A percentile compares a stretch with the other conserved stretches of the same genome.
Evolutionary conservation across 2,888 invertebrate genomes (phyloP).

Genomic region (Coelopa pilipes): DNA sequence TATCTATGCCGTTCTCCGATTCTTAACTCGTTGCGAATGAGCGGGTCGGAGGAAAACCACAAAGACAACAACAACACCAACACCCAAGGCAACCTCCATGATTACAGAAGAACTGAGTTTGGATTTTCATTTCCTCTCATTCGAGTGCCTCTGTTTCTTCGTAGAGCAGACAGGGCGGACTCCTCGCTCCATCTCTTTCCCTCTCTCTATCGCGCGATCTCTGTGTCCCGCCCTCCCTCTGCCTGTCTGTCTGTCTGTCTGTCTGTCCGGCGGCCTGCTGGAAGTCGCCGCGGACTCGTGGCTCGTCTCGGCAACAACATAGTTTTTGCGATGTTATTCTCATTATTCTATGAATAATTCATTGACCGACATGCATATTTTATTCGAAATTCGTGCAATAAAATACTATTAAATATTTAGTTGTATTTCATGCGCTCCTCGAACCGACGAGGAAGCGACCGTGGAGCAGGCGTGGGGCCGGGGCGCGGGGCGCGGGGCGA

Average conservation of each 20-base stretch:
- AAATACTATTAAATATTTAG: constrained; percentile 66
- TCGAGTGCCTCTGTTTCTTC: too few relatives aligned
- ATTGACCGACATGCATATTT: constrained; percentile 65
- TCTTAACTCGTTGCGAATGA: too few relatives aligned
- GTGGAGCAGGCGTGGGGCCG: background rate
- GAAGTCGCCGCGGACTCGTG: background rate
- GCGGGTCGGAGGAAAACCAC: too few relatives aligned
- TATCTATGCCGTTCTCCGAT: too few relatives aligned
- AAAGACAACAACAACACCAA: too few relatives aligned
- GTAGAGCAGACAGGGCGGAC: too few relatives aligned
- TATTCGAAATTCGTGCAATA: constrained; percentile 65
- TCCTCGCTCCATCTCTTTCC: background rate
- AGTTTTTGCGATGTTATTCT: constrained; percentile 43
- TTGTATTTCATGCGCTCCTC: constrained; percentile 48
- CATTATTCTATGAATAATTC: constrained; percentile 66
- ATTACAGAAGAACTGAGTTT: background rate
- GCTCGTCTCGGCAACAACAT: constrained; percentile 6
- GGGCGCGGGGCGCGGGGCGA: background rate
- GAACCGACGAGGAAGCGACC: background rate
- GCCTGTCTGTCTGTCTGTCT: constrained; percentile 6
- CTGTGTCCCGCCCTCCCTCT: constrained; percentile 7
- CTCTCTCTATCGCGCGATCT: background rate
- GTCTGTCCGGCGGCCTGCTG: background rate
- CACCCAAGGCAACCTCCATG: too few relatives aligned
- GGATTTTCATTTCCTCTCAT: too few relatives aligned